Percentiles rank a stretch among this genome's conserved stretches.
phyloP scores from a whole-genome alignment of 2,113 vertebrate genomes.

The Amblyornis subalaris region DNA sequence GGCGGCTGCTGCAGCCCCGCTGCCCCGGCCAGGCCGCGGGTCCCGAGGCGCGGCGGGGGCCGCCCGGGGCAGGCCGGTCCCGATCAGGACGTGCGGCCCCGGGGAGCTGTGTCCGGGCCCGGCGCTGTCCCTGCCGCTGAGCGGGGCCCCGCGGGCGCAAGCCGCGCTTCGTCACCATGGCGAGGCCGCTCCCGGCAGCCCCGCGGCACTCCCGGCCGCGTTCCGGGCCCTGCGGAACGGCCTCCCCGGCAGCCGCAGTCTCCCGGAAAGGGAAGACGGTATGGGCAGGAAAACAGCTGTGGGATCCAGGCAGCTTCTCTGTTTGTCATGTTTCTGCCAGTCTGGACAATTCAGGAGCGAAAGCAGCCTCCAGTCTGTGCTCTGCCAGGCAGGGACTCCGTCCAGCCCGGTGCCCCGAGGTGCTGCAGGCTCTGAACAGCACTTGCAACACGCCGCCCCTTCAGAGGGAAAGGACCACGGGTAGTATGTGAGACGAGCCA shows the following conservation, averaged over 20 bases:
- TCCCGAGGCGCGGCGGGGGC: not conserved
- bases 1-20: not conserved
- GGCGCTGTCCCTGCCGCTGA: not conserved
- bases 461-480: not conserved
- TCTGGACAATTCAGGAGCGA: not conserved
- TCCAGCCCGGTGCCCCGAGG: not conserved
- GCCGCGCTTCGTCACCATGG: not conserved
- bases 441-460: not conserved
- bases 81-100: too few relatives aligned
- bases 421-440: not conserved
- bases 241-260: rapidly evolving
- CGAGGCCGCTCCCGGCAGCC: not conserved
- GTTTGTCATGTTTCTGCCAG: not conserved
- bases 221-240: not conserved
- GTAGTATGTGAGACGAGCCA: rapidly evolving
- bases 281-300: rapidly evolving
- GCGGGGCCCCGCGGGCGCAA: not conserved
- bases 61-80: not conserved
- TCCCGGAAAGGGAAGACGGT: too few relatives aligned
- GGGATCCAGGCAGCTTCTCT: not conserved
- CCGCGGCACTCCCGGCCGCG: not conserved
- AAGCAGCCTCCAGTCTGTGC: not conserved
- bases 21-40: not conserved
- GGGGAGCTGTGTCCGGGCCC: not conserved
- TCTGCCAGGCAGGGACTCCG: not conserved